Conservation (phyloP, 2,113 vertebrate species). For the Corythoichthys haematopterus region DNA sequence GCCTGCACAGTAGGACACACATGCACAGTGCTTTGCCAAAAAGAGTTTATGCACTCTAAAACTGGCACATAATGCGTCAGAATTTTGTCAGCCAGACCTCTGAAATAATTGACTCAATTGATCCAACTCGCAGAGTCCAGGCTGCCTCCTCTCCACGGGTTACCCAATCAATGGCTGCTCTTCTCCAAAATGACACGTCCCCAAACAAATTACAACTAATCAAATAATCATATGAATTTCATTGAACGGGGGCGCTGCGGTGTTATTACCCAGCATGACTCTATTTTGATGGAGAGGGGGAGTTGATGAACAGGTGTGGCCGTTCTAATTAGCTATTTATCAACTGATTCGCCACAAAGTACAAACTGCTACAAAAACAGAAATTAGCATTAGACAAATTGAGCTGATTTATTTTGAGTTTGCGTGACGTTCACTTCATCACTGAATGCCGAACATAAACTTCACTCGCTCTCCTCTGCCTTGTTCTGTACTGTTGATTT, state of each 20-base stretch:
- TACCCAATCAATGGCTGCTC: slow-evolving; percentile 38
- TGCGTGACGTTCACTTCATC: slow-evolving; percentile 16
- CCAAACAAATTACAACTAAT: slow-evolving; percentile 76
- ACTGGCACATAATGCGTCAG: slow-evolving; percentile 1
- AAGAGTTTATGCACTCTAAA: neutral
- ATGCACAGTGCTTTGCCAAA: slow-evolving; percentile 1
- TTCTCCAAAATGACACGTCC: slow-evolving; percentile 72
- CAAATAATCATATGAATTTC: slow-evolving; percentile 75
- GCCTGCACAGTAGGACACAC: slow-evolving; percentile 29
- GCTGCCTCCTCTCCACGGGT: slow-evolving; percentile 43
- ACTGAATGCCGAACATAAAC: slow-evolving; percentile 33
- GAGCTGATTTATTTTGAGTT: neutral
- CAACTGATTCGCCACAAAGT: slow-evolving; percentile 55
- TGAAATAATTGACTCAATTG: slow-evolving; percentile 58
- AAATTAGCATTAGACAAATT: neutral
- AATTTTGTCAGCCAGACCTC: slow-evolving; percentile 33
- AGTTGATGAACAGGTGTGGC: slow-evolving; percentile 22
- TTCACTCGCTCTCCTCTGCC: slow-evolving; percentile 43
- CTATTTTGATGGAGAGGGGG: slow-evolving; percentile 19
- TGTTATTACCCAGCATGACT: slow-evolving; percentile 61
- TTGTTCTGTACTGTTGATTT: slow-evolving; percentile 39
- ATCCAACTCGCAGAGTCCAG: slow-evolving; percentile 47
- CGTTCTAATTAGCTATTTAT: slow-evolving; percentile 37
- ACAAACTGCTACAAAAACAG: neutral
- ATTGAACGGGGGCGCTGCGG: slow-evolving; percentile 55